phyloP scores from a whole-genome alignment of 2,888 invertebrate species.

The Drosophila melanosoma region DNA sequence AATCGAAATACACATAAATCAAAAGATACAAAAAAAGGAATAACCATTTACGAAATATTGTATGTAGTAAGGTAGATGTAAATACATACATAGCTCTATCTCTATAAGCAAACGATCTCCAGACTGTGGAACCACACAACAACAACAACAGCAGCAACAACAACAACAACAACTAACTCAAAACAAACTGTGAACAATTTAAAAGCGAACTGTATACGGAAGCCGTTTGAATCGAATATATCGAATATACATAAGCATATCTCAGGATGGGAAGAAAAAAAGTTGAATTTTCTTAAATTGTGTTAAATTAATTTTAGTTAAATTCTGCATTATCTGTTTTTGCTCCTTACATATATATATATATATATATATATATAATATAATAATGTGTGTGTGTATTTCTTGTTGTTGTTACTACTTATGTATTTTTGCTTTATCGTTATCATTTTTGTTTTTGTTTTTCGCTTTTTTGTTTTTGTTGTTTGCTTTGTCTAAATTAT shows the following conservation, averaged over 20 bases:
- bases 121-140: constrained; percentile 31
- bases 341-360: constrained; percentile 42
- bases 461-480: constrained; percentile 35
- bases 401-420: constrained; percentile 48
- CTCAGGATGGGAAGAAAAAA: constrained; percentile 28
- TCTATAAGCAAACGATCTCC: constrained; percentile 48
- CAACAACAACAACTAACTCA: constrained; percentile 37
- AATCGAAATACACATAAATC: constrained; percentile 41
- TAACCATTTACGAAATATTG: constrained; percentile 33
- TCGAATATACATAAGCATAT: constrained; percentile 7
- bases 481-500: constrained; percentile 80
- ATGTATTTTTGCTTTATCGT: constrained; percentile 62
- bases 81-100: constrained; percentile 47
- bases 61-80: constrained; percentile 36
- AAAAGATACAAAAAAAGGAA: constrained; percentile 22
- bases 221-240: constrained; percentile 37
- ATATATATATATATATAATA: constrained; percentile 23
- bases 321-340: constrained; percentile 45
- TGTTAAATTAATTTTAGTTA: constrained; percentile 55
- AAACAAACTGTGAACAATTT: constrained; percentile 40
- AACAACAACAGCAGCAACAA: constrained; percentile 8
- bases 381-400: constrained; percentile 33
- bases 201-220: constrained; percentile 45
- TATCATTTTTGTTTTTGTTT: constrained; percentile 57
- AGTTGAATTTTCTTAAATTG: constrained; percentile 11